phyloP scores from a whole-genome alignment of 2,888 invertebrate species.

The Tridacna gigas region DNA sequence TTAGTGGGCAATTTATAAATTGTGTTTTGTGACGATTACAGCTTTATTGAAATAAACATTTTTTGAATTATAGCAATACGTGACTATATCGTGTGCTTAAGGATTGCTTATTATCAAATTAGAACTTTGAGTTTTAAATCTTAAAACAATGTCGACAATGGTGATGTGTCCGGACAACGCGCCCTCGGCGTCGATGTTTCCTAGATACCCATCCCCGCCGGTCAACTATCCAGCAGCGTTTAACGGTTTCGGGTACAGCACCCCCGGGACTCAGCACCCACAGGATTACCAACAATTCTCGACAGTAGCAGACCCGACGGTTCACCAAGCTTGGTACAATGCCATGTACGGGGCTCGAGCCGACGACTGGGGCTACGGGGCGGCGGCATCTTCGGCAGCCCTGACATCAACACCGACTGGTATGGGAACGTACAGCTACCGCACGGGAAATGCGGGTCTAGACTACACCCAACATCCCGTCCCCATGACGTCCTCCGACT shows the following conservation, averaged over 20 bases:
- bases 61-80: not conserved
- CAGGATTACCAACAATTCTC: conserved; percentile 67
- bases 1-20: conserved; percentile 10
- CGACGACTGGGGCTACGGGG: conserved; percentile 75
- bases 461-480: conserved; percentile 64
- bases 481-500: conserved; percentile 59
- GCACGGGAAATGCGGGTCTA: conserved; percentile 61
- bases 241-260: conserved; percentile 53
- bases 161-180: conserved; percentile 67
- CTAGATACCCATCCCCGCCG: conserved; percentile 67
- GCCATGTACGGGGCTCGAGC: conserved; percentile 65
- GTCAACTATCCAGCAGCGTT: conserved; percentile 55
- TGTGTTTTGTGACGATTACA: conserved; percentile 15
- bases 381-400: conserved; percentile 42
- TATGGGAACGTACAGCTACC: conserved; percentile 65
- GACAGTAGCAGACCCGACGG: conserved; percentile 59
- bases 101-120: too few species aligned
- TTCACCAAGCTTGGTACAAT: conserved; percentile 68
- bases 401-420: conserved; percentile 60
- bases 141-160: conserved; percentile 55
- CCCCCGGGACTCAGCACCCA: conserved; percentile 57
- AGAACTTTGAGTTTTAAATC: too few species aligned
- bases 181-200: conserved; percentile 62
- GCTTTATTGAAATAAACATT: conserved; percentile 15
- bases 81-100: not conserved